Evolutionary conservation across 2,888 invertebrate genomes (phyloP), one percentile per base, ranked within the genome.

Genomic region (Euplagia quadripunctaria): DNA sequence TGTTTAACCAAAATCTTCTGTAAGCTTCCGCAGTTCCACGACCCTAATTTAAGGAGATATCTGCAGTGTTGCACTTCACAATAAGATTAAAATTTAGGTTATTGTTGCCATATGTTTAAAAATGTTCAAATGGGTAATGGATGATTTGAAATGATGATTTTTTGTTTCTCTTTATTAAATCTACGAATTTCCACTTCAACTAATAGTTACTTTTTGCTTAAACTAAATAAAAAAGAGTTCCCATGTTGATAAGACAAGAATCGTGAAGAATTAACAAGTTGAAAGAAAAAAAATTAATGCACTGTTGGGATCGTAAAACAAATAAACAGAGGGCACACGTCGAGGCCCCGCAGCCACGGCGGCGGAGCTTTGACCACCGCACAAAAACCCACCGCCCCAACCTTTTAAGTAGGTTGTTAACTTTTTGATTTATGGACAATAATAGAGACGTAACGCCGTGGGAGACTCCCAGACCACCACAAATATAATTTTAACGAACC

Each of bases 391-490:
- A 91, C 90, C 93, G 91, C 89, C 92, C 90, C 90, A 92, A 93
- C 93, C 95, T 96, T 95, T 95, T 96, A 95, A 95, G 95, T 94
- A 95, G 94, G 96, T 96, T 95, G 96, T 96, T 96, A 96, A 95
- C 94, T 94, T 96, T 96, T 95, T 95, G 96, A 96, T 96, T 96
- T 95, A 96, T 94, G 93, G 92, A 93, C 94, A 95, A 95, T 95
- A 96, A 96, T 96, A 95, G 95, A 95, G 95, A 95, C 91, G 93
- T 94, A 94, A 94, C 94, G 90, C 95, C 93, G 94, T 95, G 95
- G 95, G 96, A 95, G 94, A 93, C 94, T 94, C 82, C 58, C 86
- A 88, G 91, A 92, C 94, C 92, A 93, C 93, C 91, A 91, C 88
- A 92, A 93, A 92, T 92, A 93, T 94, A 93, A 93, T 94, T 94